phyloP scores from a whole-genome alignment of 2,797 vertebrate species.

The Chloroceryle amazona region DNA sequence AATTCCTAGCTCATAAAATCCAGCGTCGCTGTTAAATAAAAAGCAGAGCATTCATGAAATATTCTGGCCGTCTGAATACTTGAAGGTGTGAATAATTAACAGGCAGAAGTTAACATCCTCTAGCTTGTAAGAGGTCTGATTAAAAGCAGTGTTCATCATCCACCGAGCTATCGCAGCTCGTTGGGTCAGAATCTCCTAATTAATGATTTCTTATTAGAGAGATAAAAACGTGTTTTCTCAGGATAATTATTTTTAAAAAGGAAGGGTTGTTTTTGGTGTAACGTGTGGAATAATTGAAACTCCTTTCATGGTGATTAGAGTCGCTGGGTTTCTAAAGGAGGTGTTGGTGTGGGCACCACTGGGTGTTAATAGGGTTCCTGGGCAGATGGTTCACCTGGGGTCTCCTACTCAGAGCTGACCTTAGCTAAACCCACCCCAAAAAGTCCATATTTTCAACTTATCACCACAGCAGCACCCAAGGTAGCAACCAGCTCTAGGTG shows the following conservation, averaged over 20 bases:
- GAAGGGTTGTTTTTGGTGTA: neutral
- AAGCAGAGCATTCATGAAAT: slow-evolving; percentile 69
- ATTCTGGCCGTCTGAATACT: slow-evolving; percentile 61
- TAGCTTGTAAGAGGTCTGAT: slow-evolving; percentile 81
- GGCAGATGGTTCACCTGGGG: neutral
- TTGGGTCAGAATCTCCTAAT: slow-evolving; percentile 80
- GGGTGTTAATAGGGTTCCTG: neutral
- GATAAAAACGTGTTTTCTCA: slow-evolving; percentile 64
- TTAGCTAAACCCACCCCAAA: neutral
- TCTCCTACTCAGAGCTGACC: neutral
- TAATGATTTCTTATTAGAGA: slow-evolving; percentile 78
- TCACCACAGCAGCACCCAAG: fast-evolving
- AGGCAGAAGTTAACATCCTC: slow-evolving; percentile 71
- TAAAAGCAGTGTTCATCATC: slow-evolving; percentile 79
- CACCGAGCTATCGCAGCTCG: slow-evolving; percentile 71
- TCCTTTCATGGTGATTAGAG: neutral
- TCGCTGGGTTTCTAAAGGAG: neutral
- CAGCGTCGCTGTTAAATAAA: slow-evolving; percentile 64
- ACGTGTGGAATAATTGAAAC: slow-evolving; percentile 35
- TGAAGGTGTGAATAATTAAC: slow-evolving; percentile 79
- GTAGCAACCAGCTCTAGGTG: neutral
- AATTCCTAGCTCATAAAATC: slow-evolving; percentile 79
- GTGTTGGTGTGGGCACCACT: neutral
- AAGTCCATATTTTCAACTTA: neutral
- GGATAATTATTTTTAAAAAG: slow-evolving; percentile 61